Conservation (phyloP, 2,113 vertebrate genomes). For the Xerus inauris region DNA sequence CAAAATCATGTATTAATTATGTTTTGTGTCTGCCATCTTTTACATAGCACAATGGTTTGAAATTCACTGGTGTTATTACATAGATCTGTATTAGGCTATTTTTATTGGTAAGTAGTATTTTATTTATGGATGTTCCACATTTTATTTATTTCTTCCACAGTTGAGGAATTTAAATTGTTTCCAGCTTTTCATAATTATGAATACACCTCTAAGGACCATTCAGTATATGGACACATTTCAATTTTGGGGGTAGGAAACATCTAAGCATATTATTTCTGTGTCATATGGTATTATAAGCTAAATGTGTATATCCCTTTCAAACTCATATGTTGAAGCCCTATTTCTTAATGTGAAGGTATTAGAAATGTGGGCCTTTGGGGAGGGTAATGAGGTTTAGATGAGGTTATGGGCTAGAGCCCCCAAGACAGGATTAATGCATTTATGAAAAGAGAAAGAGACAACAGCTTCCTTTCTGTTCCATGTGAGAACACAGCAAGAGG, state of each 20-base stretch:
- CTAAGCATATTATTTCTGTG: neutral
- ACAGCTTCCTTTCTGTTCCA: neutral
- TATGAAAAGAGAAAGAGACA: neutral
- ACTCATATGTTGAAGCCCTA: neutral
- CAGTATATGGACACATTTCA: neutral
- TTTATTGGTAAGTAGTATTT: neutral
- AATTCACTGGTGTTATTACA: neutral
- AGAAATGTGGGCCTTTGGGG: neutral
- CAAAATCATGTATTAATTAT: neutral
- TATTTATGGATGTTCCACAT: neutral
- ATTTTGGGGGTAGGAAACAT: neutral
- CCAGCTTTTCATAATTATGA: neutral
- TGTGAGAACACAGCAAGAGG: neutral
- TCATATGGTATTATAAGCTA: neutral
- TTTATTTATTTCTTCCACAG: neutral
- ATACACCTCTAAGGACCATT: neutral
- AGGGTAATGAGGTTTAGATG: neutral
- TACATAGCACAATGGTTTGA: neutral
- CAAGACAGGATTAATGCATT: neutral
- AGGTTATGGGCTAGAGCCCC: fast-evolving
- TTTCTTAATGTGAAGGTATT: neutral
- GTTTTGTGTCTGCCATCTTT: neutral
- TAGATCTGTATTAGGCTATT: neutral
- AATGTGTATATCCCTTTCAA: neutral
- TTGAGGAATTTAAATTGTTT: neutral